Base-by-base conservation (phyloP, 2,888 invertebrate species). In the Criorhina ranunculi region DNA sequence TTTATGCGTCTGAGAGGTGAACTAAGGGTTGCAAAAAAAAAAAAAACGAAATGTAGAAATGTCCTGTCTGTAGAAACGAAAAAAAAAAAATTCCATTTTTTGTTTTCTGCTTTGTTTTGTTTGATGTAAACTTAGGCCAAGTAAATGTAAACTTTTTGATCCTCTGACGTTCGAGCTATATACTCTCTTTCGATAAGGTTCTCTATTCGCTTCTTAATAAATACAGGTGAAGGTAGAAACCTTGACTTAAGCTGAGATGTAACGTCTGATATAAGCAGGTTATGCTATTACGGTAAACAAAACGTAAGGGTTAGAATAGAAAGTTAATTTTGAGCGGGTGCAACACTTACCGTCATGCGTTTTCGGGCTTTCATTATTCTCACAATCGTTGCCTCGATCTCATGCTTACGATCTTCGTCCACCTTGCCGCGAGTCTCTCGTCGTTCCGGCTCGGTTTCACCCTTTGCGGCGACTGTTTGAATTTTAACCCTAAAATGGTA, bases 181-280 rank as follows among this genome's bases (percentile, higher is more conserved):
- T 99, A 99, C 93, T 99, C 99, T 88, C 99, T 94, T 93, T 99
- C 99, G 92, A 99, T 99, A 90, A 99, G 95, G 86, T 98, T 98
- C 93, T 99, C 99, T 93, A 99, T 99, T 92, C 99, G 95, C 93
- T 99, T 99, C 94, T 99, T 99, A 92, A 99, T 99, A 88, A 99
- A 96, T 88, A 98, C 97, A 69, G 99, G 99, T 89, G 98, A 98
- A 87, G 99, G 99, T 93, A 98, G 94, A 95, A 99, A 99, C 91
- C 99, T 95, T 89, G 96, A 96, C 93, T 97, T 98, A 88, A 99
- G 93, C 93, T 99, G 99, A 92, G 99, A 98, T 81, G 99, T 99
- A 88, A 99, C 99, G 94, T 99, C 99, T 44, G 98, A 96, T 86
- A 99, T 98, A 87, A 99, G 94, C 88, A 98, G 95, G 91, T 98